Base-by-base conservation (phyloP, 2,888 invertebrate species). In the Leptogaster cylindrica region DNA sequence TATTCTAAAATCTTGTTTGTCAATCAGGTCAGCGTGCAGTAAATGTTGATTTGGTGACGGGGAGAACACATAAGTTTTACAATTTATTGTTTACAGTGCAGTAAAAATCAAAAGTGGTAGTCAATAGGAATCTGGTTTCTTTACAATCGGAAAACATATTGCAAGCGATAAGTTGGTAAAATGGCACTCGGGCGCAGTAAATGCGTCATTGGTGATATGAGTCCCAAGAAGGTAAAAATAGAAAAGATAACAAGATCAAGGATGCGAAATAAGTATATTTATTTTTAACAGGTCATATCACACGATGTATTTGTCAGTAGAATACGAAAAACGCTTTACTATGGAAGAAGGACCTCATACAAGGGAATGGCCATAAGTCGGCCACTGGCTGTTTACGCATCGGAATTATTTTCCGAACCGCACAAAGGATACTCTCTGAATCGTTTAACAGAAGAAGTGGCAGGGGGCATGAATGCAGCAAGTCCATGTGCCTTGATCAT, bases 401-500 rank as follows among this genome's bases (percentile, higher is more conserved):
- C 94, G 25, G 90, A 90, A 80, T 82, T 91, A 72, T 94, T 94
- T 83, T 92, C 92, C 36, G 89, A 88, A 77, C 86, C 88, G 10
- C 90, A 89, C 79, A 86, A 86, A 75, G 90, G 90, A 20, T 87
- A 88, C 73, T 90, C 91, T 1, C 81, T 93, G 76, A 89, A 92
- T 76, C 86, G 91, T 68, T 82, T 94, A 75, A 89, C 89, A 77
- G 85, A 88, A 71, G 89, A 90, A 74, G 88, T 89, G 74, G 92
- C 92, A 70, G 90, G 91, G 50, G 85, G 86, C 76, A 86, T 93
- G 71, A 87, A 89, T 75, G 92, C 95, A 4, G 92, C 95, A 4
- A 76, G 76, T 2, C 96, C 97, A 0, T 95, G 95, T 78, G 93
- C 96, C 10, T 86, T 98, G 65, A 91, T 97, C 73, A 86, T 97